Percentiles rank a stretch among this genome's conserved stretches.
Evolutionary conservation across 2,113 vertebrate species (phyloP).

Genomic region (Neopipo cinnamomea): DNA sequence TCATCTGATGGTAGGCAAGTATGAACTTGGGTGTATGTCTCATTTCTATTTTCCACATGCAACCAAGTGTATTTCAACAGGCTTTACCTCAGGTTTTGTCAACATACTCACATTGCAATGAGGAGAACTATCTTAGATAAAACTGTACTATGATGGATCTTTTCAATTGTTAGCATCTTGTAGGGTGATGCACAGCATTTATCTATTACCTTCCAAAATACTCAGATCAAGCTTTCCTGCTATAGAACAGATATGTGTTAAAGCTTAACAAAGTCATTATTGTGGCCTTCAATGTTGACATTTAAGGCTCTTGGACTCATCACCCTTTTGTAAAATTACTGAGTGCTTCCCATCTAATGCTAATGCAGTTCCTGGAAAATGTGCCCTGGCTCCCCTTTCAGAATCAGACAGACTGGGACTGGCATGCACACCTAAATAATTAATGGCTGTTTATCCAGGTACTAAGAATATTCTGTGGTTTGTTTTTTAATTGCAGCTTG

Average conservation of each 20-base stretch:
- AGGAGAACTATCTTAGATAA: background rate
- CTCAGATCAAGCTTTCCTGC: background rate
- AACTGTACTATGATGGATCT: background rate
- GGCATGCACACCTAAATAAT: background rate
- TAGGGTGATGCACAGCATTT: background rate
- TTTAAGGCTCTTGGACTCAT: background rate
- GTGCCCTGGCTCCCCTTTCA: background rate
- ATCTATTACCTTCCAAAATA: background rate
- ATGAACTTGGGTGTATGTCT: background rate
- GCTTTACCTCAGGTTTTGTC: background rate
- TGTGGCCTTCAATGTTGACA: background rate
- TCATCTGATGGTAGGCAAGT: background rate
- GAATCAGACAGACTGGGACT: background rate
- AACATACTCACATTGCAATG: rapidly evolving
- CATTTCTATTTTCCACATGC: background rate
- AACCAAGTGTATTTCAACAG: background rate
- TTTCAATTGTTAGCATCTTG: background rate
- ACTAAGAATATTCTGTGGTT: background rate
- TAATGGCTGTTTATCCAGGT: background rate
- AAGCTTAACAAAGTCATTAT: background rate
- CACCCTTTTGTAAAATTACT: background rate
- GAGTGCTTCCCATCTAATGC: rapidly evolving
- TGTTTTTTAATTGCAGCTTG: background rate
- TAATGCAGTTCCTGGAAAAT: background rate
- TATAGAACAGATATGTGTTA: background rate